These are phyloP conservation scores for Bagarius yarrelli DNA, from an alignment of 2,113 vertebrate species.

Conservation along the genomic window DNA sequence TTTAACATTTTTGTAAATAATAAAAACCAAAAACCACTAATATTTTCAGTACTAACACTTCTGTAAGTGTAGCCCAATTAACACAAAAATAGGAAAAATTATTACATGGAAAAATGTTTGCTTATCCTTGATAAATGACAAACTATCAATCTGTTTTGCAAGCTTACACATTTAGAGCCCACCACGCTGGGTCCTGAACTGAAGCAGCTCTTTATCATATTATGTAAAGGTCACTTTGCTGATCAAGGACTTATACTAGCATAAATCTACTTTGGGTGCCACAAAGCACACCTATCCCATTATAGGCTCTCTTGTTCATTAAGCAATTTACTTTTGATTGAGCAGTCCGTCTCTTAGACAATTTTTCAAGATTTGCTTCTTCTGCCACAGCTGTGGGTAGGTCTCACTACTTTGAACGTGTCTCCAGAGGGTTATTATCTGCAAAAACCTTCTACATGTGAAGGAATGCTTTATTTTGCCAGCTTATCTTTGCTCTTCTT, in stretches of 20 bases:
- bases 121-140: constrained; percentile 16
- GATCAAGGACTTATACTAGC: constrained; percentile 50
- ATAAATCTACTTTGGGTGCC: constrained; percentile 43
- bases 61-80: constrained; percentile 12
- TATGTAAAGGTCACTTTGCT: constrained; percentile 56
- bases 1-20: background rate
- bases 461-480: constrained; percentile 51
- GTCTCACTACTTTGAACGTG: constrained; percentile 52
- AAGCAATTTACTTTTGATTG: constrained; percentile 58
- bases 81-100: background rate
- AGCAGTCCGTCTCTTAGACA: constrained; percentile 55
- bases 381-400: constrained; percentile 33
- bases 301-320: constrained; percentile 45
- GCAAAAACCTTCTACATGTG: constrained; percentile 20
- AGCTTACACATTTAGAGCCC: background rate
- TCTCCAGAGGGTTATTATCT: constrained; percentile 53
- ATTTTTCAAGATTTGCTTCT: constrained; percentile 31
- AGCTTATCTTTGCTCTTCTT: constrained; percentile 56
- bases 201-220: constrained; percentile 26
- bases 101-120: constrained; percentile 7
- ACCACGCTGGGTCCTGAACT: background rate
- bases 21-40: background rate
- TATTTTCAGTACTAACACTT: constrained; percentile 11
- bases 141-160: constrained; percentile 22
- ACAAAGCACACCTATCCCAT: constrained; percentile 44